Conservation (phyloP, 2,888 invertebrate genomes). For the Sphaerophoria rueppellii region DNA sequence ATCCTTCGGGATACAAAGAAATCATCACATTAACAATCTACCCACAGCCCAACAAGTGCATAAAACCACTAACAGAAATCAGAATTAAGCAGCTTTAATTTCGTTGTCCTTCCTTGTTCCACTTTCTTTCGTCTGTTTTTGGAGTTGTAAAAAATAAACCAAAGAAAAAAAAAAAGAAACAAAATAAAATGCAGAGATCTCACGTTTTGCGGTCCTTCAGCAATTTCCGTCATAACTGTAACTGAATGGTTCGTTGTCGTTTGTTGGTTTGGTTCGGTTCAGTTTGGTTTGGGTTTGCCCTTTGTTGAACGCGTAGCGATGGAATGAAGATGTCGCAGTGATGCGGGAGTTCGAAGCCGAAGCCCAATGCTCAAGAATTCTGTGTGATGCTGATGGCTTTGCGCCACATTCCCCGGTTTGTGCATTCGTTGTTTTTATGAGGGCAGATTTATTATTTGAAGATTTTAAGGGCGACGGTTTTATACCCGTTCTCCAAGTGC, state of each 20-base stretch:
- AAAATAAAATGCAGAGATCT: conserved; percentile 25
- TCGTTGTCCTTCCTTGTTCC: background rate
- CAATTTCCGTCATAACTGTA: conserved; percentile 57
- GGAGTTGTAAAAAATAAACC: background rate
- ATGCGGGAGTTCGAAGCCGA: background rate
- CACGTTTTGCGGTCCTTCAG: conserved; percentile 49
- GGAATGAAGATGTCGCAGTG: conserved; percentile 45
- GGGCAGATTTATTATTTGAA: conserved; percentile 69
- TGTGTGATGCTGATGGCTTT: conserved; percentile 4
- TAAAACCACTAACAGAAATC: conserved; percentile 16
- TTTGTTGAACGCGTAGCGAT: background rate
- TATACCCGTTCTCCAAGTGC: conserved; percentile 70
- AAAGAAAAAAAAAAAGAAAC: background rate
- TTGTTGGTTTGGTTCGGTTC: background rate
- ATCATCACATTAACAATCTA: background rate
- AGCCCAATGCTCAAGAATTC: background rate
- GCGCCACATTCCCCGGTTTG: conserved; percentile 48
- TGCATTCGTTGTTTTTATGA: conserved; percentile 62
- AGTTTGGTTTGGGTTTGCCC: no score
- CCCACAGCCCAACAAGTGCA: conserved; percentile 33
- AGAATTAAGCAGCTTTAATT: conserved; percentile 34
- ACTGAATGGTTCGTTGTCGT: conserved; percentile 24
- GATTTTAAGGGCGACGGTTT: conserved; percentile 70
- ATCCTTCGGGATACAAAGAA: background rate
- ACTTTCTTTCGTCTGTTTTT: background rate